These are phyloP conservation scores for Zenarchopterus dispar DNA, from an alignment of 2,797 vertebrate species.

Conservation along the genomic window DNA sequence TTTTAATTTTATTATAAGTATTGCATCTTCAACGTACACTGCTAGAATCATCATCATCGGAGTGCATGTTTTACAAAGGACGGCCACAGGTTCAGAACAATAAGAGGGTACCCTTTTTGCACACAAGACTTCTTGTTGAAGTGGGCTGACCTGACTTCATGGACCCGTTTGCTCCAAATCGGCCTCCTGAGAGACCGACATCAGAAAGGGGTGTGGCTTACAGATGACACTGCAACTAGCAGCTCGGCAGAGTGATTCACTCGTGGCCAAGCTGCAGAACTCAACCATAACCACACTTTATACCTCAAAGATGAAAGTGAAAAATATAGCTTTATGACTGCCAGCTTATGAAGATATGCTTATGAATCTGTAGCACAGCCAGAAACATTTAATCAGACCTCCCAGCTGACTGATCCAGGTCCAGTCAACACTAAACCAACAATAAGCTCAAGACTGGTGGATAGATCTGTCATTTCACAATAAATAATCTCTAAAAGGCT, in stretches of 20 bases:
- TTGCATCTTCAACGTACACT: slow-evolving; percentile 81
- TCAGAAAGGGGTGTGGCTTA: slow-evolving; percentile 37
- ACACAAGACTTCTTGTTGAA: slow-evolving; percentile 39
- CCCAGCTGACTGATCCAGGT: slow-evolving; percentile 34
- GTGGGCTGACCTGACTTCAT: slow-evolving; percentile 44
- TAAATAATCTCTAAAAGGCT: slow-evolving; percentile 28
- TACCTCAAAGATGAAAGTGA: slow-evolving; percentile 46
- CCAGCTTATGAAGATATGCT: slow-evolving; percentile 58
- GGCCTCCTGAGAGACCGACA: slow-evolving; percentile 34
- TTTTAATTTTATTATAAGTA: slow-evolving; percentile 83
- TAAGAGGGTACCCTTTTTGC: slow-evolving; percentile 49
- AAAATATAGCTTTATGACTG: slow-evolving; percentile 58
- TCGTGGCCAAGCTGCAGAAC: slow-evolving; percentile 44
- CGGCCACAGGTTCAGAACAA: slow-evolving; percentile 75
- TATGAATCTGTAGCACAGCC: slow-evolving; percentile 43
- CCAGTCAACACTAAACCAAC: slow-evolving; percentile 28
- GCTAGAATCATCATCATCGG: slow-evolving; percentile 63
- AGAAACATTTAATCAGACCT: slow-evolving; percentile 43
- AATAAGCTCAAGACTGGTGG: neutral
- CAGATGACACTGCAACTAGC: slow-evolving; percentile 21
- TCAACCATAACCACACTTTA: slow-evolving; percentile 25
- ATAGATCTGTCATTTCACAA: slow-evolving; percentile 8
- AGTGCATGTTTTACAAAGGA: slow-evolving; percentile 83
- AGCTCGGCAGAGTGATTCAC: slow-evolving; percentile 21
- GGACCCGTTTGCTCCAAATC: slow-evolving; percentile 44